Conservation (phyloP, 2,888 invertebrate species). For the Eilema griseolum region DNA sequence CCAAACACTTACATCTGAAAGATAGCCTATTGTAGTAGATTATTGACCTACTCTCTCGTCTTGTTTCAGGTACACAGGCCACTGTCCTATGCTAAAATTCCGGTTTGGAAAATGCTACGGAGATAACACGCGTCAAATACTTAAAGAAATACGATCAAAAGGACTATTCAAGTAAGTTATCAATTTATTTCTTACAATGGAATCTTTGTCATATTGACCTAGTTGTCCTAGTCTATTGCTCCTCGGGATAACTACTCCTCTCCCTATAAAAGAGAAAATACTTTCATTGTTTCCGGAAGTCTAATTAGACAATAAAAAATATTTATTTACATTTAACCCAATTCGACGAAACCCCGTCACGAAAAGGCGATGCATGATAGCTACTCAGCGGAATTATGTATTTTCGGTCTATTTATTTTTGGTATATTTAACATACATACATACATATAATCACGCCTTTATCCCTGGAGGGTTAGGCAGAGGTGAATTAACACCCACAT, state of each 20-base stretch:
- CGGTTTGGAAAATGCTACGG: slow-evolving; percentile 91
- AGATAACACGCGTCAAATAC: slow-evolving; percentile 89
- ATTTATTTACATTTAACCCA: no score
- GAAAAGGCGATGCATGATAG: no score
- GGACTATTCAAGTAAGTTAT: slow-evolving; percentile 78
- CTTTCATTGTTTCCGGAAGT: not conserved
- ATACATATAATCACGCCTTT: no score
- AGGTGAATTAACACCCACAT: no score
- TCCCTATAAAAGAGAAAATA: not conserved
- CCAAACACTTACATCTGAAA: no score
- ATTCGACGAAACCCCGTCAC: no score
- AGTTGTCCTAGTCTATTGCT: no score
- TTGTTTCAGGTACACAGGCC: slow-evolving; percentile 89
- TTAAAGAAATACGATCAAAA: slow-evolving; percentile 85
- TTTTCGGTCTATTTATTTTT: no score
- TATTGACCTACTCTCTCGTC: not conserved
- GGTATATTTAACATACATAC: no score
- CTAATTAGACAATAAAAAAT: not conserved
- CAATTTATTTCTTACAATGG: not conserved
- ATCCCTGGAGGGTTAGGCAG: no score
- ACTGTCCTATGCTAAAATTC: slow-evolving; percentile 91
- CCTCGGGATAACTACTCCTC: no score
- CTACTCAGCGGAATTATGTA: no score
- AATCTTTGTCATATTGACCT: not conserved
- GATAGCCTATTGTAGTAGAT: not conserved